Evolutionary conservation across 2,797 vertebrate genomes (phyloP).

Genomic region (Amblyraja radiata): DNA sequence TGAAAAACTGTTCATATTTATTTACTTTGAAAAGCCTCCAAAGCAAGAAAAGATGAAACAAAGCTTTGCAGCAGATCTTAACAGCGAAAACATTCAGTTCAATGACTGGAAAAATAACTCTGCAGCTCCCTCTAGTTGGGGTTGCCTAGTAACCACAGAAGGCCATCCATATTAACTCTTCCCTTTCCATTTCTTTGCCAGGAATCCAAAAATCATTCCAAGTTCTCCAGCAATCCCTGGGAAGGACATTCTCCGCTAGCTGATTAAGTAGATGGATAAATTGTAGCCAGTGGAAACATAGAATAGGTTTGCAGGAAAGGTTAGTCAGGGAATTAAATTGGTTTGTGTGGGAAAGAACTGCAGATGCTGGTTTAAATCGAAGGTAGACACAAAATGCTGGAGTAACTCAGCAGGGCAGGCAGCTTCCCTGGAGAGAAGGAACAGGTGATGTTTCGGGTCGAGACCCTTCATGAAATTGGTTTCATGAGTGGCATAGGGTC

Average conservation of each 20-base stretch:
- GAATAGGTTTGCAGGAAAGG: too few relatives aligned
- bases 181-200: neutral
- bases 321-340: too few relatives aligned
- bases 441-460: too few relatives aligned
- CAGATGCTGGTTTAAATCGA: too few relatives aligned
- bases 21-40: neutral
- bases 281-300: too few relatives aligned
- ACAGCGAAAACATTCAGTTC: neutral
- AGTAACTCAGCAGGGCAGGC: too few relatives aligned
- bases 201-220: neutral
- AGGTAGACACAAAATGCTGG: too few relatives aligned
- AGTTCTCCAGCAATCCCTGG: neutral
- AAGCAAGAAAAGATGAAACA: neutral
- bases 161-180: conserved; percentile 14
- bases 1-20: neutral
- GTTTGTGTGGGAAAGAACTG: too few relatives aligned
- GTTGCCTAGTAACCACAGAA: conserved; percentile 37
- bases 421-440: too few relatives aligned
- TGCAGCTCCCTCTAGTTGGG: conserved; percentile 24
- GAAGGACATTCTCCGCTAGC: neutral
- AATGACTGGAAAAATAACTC: conserved; percentile 25
- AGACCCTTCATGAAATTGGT: too few relatives aligned
- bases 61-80: neutral
- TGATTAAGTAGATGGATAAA: neutral
- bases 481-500: too few relatives aligned